Base-by-base conservation (phyloP, 92 coral and sea anemone genomes). In the Epizoanthus fatuus region DNA sequence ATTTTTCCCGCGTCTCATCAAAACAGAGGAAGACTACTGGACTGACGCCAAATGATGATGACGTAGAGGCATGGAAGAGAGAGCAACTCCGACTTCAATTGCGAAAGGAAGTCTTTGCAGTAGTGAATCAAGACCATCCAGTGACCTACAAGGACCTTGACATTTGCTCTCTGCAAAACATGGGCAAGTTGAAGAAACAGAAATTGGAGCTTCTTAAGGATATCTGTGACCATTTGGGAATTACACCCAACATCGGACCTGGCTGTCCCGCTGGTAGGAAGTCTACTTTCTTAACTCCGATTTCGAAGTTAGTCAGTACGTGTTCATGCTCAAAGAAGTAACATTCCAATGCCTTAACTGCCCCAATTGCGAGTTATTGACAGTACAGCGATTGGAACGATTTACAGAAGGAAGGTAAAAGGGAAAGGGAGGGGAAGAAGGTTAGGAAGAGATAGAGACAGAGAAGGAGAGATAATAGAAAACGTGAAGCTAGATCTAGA, bases 161-260 rank as follows among this genome's bases (percentile, higher is more conserved):
- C 15, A 8, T 66, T 29, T 66, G 47, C 15, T 6, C 45, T 5
- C 47, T 66, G 3, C 19, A 6, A 13, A 66, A 66, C 1, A 13
- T 29, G 38, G 47, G 47, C 16, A 12, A 35, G 47, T n/a, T 66
- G n/a, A 2, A 12, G 10, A 66, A 66, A n/a, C 6, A 5, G 1
- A 66, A 66, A 35, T 1, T 66, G 15, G 5, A 8, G 13, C 14
- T 5, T 5, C 72, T 66, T n/a, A 66, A 29, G n/a, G 16, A 25
- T 4, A 66, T 66, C 15, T 66, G 72, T n/a, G 72, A 66, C 10
- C 47, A 66, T n/a, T 66, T 66, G 3, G 72, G 47, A 12, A 35
- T 66, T 3, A 4, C 13, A 7, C 72, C 72, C 8, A 5, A 25
- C 13, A 66, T 12, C 38, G 72, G 72, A 5, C 56, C 10, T 52